Base-by-base conservation (phyloP, 2,113 vertebrate species). In the Oxyura jamaicensis region DNA sequence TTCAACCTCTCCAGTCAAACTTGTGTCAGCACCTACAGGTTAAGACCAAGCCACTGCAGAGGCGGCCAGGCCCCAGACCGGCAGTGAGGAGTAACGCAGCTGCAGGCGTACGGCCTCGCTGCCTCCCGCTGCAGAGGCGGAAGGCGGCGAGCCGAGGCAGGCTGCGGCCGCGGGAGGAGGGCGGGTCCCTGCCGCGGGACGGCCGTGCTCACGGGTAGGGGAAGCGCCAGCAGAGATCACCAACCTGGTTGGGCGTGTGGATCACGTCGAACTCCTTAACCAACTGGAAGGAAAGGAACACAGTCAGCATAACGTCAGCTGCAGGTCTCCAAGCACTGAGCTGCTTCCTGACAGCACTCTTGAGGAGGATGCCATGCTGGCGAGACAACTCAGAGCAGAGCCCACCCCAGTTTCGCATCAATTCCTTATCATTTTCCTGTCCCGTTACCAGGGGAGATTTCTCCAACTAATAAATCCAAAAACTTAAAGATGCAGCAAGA, bases 211-310 rank as follows among this genome's bases (percentile, higher is more conserved):
- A 41, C n/a, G 48, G 46, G 39, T 26, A 56, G 56, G 4, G 4
- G 14, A 73, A 39, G 20, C 1, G 31, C 48, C 58, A 59, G 33
- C 36, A 66, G n/a, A 75, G 75, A 44, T 91, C 88, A 97, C 97
- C 58, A 91, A 97, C 97, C 97, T 97, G 97, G 94, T 83, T 97
- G 84, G 97, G 97, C 59, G 97, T 96, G 92, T 97, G 97, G 95
- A 97, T 97, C 95, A 97, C 97, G 6, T 97, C 97, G 87, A 97
- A 97, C 95, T 97, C 97, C 96, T 97, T 97, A 50, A 97, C 97
- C 97, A 97, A 91, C 97, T 97, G 91, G 23, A 96, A 97, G 39
- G 55, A 72, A 96, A 95, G 3, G 88, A 46, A 92, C n/a, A 96
- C 63, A 96, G 19, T 44, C n/a, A 94, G 52, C 39, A 88, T 3